These are phyloP conservation scores for Myrmophylax atrothorax DNA, from an alignment of 2,113 vertebrate genomes.

Conservation along the genomic window DNA sequence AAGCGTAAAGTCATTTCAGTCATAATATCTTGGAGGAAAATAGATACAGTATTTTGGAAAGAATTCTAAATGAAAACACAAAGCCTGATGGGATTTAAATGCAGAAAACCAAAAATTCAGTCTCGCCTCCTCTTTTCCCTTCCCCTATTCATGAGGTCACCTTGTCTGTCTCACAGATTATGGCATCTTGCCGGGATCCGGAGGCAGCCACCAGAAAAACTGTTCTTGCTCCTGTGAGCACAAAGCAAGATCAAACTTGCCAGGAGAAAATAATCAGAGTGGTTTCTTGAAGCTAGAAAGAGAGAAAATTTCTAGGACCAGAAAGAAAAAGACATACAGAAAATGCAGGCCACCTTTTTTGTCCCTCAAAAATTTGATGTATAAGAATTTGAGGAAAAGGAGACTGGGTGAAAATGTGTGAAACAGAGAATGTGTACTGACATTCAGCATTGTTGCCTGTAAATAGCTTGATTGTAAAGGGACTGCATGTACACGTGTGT, in stretches of 20 bases:
- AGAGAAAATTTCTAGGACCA: not conserved
- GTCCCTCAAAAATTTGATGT: not conserved
- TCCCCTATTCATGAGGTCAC: constrained; percentile 4
- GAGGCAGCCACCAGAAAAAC: constrained; percentile 3
- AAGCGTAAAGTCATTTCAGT: not conserved
- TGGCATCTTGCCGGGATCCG: constrained; percentile 23
- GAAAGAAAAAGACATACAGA: not conserved
- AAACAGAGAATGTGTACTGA: not conserved
- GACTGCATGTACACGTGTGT: accelerated
- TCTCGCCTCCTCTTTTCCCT: constrained; percentile 32
- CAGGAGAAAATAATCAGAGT: not conserved
- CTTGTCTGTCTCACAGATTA: not conserved
- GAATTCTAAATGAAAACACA: constrained; percentile 35
- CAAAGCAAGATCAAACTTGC: not conserved
- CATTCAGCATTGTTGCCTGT: not conserved
- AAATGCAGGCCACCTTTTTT: not conserved
- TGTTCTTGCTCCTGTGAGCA: not conserved
- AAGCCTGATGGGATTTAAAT: constrained; percentile 47
- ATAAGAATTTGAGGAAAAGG: not conserved
- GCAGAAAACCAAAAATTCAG: constrained; percentile 35
- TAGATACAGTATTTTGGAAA: constrained; percentile 39
- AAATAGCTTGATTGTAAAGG: not conserved
- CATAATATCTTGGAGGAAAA: constrained; percentile 28
- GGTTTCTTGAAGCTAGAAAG: not conserved
- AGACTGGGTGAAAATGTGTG: not conserved